A percentile compares a stretch with the other conserved stretches of the same genome.
Conservation (phyloP, 2,888 invertebrate genomes). For the Diploptera punctata region DNA sequence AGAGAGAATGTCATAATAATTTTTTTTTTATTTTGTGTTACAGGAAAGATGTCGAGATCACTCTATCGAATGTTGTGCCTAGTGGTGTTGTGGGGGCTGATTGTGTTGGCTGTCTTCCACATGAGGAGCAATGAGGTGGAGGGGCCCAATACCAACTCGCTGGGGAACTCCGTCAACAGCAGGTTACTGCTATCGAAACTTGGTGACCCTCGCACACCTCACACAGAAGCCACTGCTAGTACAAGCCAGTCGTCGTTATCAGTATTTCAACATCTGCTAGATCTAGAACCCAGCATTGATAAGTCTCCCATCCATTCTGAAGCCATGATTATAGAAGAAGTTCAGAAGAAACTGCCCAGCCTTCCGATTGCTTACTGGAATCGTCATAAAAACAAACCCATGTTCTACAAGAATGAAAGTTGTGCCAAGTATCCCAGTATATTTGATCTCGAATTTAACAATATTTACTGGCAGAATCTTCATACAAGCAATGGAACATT, state of each 20-base stretch:
- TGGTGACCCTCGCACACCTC: constrained; percentile 52
- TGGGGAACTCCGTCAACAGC: constrained; percentile 53
- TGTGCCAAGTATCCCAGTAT: constrained; percentile 88
- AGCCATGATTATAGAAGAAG: constrained; percentile 77
- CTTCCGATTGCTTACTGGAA: constrained; percentile 88
- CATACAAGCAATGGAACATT: constrained; percentile 86
- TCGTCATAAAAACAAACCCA: constrained; percentile 77
- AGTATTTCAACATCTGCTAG: constrained; percentile 47
- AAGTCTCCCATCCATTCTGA: constrained; percentile 69
- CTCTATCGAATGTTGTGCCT: constrained; percentile 46
- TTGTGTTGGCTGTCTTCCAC: constrained; percentile 47
- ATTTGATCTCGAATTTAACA: constrained; percentile 91
- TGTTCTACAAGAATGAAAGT: constrained; percentile 67
- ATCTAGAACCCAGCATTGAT: constrained; percentile 66
- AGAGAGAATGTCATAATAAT: background rate
- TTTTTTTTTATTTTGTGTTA: background rate
- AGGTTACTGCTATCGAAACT: constrained; percentile 61
- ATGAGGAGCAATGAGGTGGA: constrained; percentile 49
- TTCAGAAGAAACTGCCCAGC: constrained; percentile 81
- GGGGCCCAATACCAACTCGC: constrained; percentile 51
- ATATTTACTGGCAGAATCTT: constrained; percentile 91
- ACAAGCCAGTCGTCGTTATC: constrained; percentile 1
- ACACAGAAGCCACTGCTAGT: constrained; percentile 51
- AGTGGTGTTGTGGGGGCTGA: constrained; percentile 47
- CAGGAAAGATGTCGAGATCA: constrained; percentile 42